These are phyloP conservation scores for Pantala flavescens DNA, from an alignment of 1,140 invertebrate genomes.

Conservation along the genomic window DNA sequence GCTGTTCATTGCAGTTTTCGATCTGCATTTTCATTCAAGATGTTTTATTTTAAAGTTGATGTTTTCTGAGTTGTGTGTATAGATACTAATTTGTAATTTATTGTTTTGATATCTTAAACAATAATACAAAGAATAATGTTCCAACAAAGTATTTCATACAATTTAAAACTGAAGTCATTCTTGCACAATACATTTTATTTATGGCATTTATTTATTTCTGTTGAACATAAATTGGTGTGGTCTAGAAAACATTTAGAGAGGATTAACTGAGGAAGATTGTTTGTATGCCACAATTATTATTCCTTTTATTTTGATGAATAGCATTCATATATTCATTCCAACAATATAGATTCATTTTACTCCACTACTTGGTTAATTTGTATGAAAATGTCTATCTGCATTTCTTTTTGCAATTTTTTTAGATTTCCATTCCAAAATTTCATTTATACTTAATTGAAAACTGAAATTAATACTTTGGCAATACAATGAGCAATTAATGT, in stretches of 20 bases:
- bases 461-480: no score
- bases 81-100: background rate
- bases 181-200: constrained; percentile 4
- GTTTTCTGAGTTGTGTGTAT: background rate
- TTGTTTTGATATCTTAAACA: background rate
- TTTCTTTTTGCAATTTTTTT: no score
- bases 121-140: no score
- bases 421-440: no score
- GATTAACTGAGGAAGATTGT: no score
- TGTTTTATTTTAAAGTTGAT: background rate
- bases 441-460: no score
- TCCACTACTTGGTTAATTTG: background rate
- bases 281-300: no score
- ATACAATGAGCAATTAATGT: no score
- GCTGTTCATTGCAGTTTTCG: background rate
- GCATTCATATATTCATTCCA: background rate
- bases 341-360: background rate
- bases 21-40: background rate
- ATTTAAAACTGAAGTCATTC: no score
- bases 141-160: no score
- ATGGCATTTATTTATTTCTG: background rate
- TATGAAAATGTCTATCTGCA: background rate
- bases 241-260: no score
- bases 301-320: no score
- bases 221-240: background rate